Conservation (phyloP, 2,113 vertebrate species). For the Speoplatyrhinus poulsoni region DNA sequence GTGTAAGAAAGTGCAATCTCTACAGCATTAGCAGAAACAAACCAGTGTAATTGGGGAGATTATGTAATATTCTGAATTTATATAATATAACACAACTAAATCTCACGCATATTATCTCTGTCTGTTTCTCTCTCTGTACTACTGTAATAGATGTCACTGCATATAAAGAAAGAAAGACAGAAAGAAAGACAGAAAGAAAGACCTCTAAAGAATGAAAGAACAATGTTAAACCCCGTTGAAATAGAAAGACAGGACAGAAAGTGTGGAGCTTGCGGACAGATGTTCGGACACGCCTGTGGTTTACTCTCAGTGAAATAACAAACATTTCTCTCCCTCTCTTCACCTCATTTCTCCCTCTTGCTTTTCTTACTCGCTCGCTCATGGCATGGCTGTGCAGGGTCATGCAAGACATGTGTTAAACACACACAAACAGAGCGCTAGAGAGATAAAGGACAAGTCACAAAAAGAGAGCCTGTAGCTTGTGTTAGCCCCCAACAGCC, state of each 20-base stretch:
- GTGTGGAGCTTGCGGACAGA: background rate
- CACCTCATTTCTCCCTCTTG: background rate
- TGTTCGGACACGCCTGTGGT: background rate
- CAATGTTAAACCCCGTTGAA: background rate
- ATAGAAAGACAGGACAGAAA: background rate
- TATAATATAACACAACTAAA: too few relatives aligned
- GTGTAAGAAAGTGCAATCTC: slow-evolving; percentile 31
- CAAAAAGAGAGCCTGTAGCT: too few relatives aligned
- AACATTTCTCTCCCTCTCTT: background rate
- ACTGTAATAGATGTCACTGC: too few relatives aligned
- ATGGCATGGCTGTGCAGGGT: background rate
- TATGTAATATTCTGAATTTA: too few relatives aligned
- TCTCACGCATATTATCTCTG: slow-evolving; percentile 6
- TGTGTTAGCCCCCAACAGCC: too few relatives aligned
- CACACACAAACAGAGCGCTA: background rate
- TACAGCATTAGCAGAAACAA: slow-evolving; percentile 55
- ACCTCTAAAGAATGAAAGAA: background rate
- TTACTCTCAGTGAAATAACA: slow-evolving; percentile 2
- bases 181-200: background rate
- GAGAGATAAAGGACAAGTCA: background rate
- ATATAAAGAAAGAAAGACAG: slow-evolving; percentile 4
- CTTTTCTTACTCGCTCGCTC: background rate
- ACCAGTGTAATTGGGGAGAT: slow-evolving; percentile 49
- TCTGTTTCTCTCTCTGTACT: slow-evolving; percentile 19
- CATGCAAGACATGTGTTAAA: slow-evolving; percentile 18